These are phyloP conservation scores for Trematomus bernacchii DNA, from an alignment of 2,797 vertebrate genomes.

Conservation along the genomic window DNA sequence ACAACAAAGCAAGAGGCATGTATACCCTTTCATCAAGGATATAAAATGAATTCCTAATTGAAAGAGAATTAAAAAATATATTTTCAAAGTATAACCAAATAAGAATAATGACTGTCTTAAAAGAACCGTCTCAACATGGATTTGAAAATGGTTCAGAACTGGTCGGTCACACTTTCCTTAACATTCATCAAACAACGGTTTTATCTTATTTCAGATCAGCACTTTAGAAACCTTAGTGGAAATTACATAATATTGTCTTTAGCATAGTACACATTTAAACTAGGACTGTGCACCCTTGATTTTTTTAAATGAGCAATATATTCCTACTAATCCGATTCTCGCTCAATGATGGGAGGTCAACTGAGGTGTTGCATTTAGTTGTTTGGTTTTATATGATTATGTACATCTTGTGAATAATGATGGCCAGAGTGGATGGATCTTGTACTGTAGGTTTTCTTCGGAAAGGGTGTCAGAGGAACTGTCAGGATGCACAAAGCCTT, in stretches of 20 bases:
- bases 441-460: slow-evolving; percentile 58
- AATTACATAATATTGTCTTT: slow-evolving; percentile 20
- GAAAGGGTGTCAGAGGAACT: slow-evolving; percentile 65
- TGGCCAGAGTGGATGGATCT: slow-evolving; percentile 35
- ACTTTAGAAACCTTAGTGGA: neutral
- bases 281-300: slow-evolving; percentile 42
- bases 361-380: slow-evolving; percentile 6
- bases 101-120: neutral
- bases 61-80: slow-evolving; percentile 1
- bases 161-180: neutral
- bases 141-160: neutral
- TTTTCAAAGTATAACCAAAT: slow-evolving; percentile 5
- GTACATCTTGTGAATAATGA: slow-evolving; percentile 15
- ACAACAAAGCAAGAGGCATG: slow-evolving; percentile 2
- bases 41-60: neutral
- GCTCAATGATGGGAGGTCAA: slow-evolving; percentile 29
- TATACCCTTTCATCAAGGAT: neutral
- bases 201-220: neutral
- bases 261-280: slow-evolving; percentile 48
- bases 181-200: neutral
- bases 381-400: slow-evolving; percentile 42
- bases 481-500: slow-evolving; percentile 75
- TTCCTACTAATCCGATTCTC: slow-evolving; percentile 1
- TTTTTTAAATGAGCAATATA: slow-evolving; percentile 5
- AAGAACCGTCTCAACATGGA: neutral